phyloP scores from a whole-genome alignment of 2,888 invertebrate genomes.

The Merodon equestris region DNA sequence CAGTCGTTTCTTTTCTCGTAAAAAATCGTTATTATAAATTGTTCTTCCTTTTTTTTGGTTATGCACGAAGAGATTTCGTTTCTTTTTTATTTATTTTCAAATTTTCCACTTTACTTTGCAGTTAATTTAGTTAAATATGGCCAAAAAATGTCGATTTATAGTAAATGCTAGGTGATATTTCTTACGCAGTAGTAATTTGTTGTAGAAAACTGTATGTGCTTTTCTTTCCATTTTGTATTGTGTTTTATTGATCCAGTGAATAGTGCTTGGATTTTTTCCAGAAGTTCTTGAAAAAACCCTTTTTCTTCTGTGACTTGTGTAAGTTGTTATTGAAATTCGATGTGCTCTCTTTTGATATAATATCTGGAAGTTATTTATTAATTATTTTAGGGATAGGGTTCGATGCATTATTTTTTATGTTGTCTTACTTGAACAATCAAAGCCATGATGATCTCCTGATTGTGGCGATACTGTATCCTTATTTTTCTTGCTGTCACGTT shows the following conservation, averaged over 20 bases:
- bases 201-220: constrained; percentile 44
- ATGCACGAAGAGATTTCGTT: constrained; percentile 28
- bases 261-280: constrained; percentile 94
- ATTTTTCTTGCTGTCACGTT: constrained; percentile 64
- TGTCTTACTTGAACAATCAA: constrained; percentile 62
- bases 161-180: constrained; percentile 59
- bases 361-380: constrained; percentile 35
- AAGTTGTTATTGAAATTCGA: constrained; percentile 73
- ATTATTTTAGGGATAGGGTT: not conserved
- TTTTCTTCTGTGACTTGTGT: constrained; percentile 84
- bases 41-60: constrained; percentile 27
- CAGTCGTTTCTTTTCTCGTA: constrained; percentile 62
- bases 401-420: not conserved
- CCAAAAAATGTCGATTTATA: constrained; percentile 39
- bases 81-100: constrained; percentile 28
- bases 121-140: constrained; percentile 4
- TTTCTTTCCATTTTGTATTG: constrained; percentile 7
- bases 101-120: constrained; percentile 22
- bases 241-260: constrained; percentile 88
- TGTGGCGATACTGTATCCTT: constrained; percentile 65
- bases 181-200: constrained; percentile 57
- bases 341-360: constrained; percentile 71
- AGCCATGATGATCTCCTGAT: constrained; percentile 44
- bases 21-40: constrained; percentile 50
- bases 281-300: constrained; percentile 92